Percentiles rank a stretch among this genome's conserved stretches.
Conservation (phyloP, 2,888 invertebrate species). For the Cyclophora albipunctata region DNA sequence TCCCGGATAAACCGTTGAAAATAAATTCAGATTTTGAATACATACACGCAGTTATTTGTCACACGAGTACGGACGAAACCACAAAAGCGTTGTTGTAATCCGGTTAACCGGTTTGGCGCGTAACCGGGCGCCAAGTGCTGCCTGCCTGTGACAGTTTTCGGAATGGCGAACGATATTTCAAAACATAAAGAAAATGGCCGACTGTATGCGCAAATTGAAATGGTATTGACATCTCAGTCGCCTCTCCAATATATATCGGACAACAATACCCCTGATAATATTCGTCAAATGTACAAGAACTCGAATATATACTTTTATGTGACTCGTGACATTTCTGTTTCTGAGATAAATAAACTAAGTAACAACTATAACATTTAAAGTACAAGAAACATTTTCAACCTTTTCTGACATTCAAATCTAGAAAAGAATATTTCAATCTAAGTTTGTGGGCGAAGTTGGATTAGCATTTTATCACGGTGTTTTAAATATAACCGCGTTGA, state of each 20-base stretch:
- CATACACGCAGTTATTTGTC: constrained; percentile 32
- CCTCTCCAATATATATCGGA: background rate
- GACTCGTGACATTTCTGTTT: no score
- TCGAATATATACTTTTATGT: no score
- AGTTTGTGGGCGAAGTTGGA: no score
- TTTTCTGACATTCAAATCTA: no score
- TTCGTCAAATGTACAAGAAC: no score
- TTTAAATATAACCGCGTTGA: constrained; percentile 12
- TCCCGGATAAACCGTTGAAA: constrained; percentile 19
- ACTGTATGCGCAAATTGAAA: constrained; percentile 11
- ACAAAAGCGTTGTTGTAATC: constrained; percentile 46
- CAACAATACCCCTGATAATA: no score
- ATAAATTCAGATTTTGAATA: constrained; percentile 35
- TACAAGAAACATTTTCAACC: no score
- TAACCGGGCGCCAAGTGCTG: constrained; percentile 35
- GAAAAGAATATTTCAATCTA: no score
- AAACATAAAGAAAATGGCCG: constrained; percentile 15
- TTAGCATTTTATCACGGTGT: background rate
- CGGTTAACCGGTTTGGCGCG: constrained; percentile 46
- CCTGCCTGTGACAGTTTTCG: constrained; percentile 33
- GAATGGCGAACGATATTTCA: constrained; percentile 19
- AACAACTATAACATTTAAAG: no score
- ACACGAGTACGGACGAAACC: constrained; percentile 32
- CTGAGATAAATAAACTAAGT: no score
- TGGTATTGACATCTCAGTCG: constrained; percentile 1